Conservation (phyloP, 2,113 vertebrate genomes). For the mouse (Mus musculus) region GRCm39 chr12:76964001-76964500, state of each 20-base stretch:
- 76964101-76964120: neutral
- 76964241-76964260: neutral
- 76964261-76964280: neutral
- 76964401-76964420: neutral
- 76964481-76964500: neutral
- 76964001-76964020: neutral
- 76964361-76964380: neutral
- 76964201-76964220: neutral
- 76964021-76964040: neutral
- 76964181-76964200: neutral
- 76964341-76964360: neutral
- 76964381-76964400: neutral
- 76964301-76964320: neutral
- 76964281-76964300: neutral
- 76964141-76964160: neutral
- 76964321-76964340: neutral
- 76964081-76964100: neutral
- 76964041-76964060: neutral
- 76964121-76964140: neutral
- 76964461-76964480: neutral
- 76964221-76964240: no score
- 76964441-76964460: neutral
- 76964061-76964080: neutral
- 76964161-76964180: neutral
- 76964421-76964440: neutral